phyloP scores from a whole-genome alignment of 2,797 vertebrate genomes.

The Brachyrhaphis roseni region DNA sequence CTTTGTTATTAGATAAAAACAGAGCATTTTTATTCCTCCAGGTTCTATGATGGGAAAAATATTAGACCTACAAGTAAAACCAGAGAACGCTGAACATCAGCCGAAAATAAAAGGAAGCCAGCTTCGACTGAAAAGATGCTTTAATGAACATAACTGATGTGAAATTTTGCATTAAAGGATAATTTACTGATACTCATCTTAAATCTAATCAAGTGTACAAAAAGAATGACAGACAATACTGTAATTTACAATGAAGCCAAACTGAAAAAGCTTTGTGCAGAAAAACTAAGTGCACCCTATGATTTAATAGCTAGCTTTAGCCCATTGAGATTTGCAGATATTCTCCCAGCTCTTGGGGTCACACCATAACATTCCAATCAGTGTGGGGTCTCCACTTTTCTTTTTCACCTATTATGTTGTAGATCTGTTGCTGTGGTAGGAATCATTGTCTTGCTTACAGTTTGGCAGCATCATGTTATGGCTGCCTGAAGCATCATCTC shows the following conservation, averaged over 20 bases:
- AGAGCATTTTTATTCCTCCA: not conserved
- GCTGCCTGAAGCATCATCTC: no score
- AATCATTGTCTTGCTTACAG: not conserved
- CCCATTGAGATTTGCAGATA: not conserved
- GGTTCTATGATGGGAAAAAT: not conserved
- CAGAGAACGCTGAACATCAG: not conserved
- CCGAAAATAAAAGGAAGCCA: not conserved
- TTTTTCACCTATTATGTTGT: not conserved
- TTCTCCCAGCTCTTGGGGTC: not conserved
- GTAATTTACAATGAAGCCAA: not conserved
- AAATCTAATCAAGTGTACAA: not conserved
- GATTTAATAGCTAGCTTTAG: not conserved
- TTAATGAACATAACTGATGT: not conserved
- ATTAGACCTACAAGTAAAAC: not conserved
- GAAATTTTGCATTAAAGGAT: not conserved
- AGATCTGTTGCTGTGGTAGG: not conserved
- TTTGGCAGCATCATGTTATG: not conserved
- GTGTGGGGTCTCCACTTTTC: not conserved
- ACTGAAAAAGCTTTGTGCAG: not conserved
- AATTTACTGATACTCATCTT: not conserved
- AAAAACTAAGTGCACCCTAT: not conserved
- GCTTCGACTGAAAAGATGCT: not conserved
- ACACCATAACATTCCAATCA: not conserved
- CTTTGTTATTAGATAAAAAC: not conserved
- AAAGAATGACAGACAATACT: not conserved